Evolutionary conservation across 2,888 invertebrate genomes (phyloP), one percentile per base, ranked within the genome.

Genomic region (Molanna angustata): DNA sequence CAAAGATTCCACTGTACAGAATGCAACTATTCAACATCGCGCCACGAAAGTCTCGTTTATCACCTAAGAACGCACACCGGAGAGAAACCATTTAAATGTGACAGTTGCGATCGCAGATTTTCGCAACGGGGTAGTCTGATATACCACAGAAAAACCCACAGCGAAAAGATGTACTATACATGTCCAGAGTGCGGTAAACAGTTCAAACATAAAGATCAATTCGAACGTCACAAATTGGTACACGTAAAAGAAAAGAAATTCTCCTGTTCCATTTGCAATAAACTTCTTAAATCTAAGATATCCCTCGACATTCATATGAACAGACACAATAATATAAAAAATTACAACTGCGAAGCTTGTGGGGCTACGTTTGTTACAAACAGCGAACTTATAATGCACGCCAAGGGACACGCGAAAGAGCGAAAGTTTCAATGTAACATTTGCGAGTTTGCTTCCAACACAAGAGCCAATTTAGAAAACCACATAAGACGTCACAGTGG

Each of bases 1-100:
- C 6, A 35, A 35, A 7, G 35, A 7, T 35, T 35, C 13, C 35
- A 35, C 13, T 35, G 35, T 35, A n/a, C 35, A 7, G 35, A 35
- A 35, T 35, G 35, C 13, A 7, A 7, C 4, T 35, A 35, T 13
- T n/a, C 11, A 4, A 35, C 35, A 13, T 13, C 35, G 14, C 35
- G 35, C 7, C 6, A n/a, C 11, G 11, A 35, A 13, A 13, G 11
- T 7, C 13, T 35, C 11, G 11, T 35, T 13, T 35, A 35, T 35
- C 44, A 44, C 13, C 14, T 9, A 6, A 27, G 44, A 9, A 16
- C 31, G 9, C 44, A 44, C 44, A 27, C 31, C 2, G 31, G 31
- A 16, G 44, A 44, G 6, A 27, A 18, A 14, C 44, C 44, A n/a
- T 44, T 17, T 16, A 7, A 22, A 13, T 44, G 44, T 22, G 22